Percentiles rank a stretch among this genome's conserved stretches.
phyloP scores from a whole-genome alignment of 2,888 invertebrate species.

The Spilarctia lutea region DNA sequence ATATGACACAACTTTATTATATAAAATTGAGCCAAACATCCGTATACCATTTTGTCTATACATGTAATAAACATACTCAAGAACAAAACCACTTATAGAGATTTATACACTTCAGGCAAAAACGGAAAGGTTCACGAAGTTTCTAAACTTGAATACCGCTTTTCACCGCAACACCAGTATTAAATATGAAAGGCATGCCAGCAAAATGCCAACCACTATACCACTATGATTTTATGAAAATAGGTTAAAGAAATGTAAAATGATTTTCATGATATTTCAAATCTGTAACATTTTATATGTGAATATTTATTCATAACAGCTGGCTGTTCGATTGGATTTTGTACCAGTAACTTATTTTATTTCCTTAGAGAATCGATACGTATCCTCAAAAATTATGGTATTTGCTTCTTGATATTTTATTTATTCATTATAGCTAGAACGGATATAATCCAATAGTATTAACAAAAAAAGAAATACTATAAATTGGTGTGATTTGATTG shows the following conservation, averaged over 20 bases:
- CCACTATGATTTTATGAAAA: conserved; percentile 51
- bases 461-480: too few species aligned
- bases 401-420: background rate
- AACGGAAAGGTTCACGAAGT: conserved; percentile 41
- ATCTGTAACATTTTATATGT: conserved; percentile 29
- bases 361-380: background rate
- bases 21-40: background rate
- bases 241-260: conserved; percentile 41
- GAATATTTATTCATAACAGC: conserved; percentile 32
- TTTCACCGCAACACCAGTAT: conserved; percentile 59
- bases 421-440: background rate
- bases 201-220: conserved; percentile 50
- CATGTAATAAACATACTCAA: conserved; percentile 17
- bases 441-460: background rate
- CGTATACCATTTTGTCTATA: background rate
- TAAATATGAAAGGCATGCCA: conserved; percentile 63
- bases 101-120: conserved; percentile 17
- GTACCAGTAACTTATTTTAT: conserved; percentile 11
- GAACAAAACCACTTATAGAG: conserved; percentile 31
- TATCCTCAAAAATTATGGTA: background rate
- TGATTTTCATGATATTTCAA: conserved; percentile 41
- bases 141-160: conserved; percentile 51
- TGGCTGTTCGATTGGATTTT: conserved; percentile 16
- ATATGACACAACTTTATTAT: background rate
- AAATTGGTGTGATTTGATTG: too few species aligned